Conservation (phyloP, 2,888 invertebrate species). For the Andrena fulva region DNA sequence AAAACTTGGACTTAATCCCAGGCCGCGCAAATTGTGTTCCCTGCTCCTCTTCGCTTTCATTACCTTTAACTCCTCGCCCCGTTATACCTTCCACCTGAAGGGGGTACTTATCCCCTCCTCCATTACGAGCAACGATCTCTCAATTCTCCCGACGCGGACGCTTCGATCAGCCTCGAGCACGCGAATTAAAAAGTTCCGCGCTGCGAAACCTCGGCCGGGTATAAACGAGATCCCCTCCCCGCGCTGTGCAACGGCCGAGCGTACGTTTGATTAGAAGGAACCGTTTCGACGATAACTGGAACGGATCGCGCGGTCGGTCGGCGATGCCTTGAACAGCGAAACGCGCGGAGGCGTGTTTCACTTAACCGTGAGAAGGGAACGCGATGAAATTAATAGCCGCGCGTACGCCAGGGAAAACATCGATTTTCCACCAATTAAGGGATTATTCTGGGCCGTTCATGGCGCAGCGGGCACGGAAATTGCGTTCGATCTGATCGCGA, state of each 20-base stretch:
- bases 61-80: slow-evolving; percentile 61
- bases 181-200: slow-evolving; percentile 52
- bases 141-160: slow-evolving; percentile 28
- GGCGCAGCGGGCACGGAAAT: slow-evolving; percentile 30
- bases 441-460: slow-evolving; percentile 35
- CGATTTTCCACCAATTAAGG: slow-evolving; percentile 32
- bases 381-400: slow-evolving; percentile 26
- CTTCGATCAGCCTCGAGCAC: slow-evolving; percentile 25
- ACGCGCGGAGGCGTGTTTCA: neutral
- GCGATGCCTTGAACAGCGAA: neutral
- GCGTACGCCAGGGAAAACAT: slow-evolving; percentile 32
- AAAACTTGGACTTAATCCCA: slow-evolving; percentile 78
- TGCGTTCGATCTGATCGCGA: slow-evolving; percentile 38
- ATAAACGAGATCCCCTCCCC: neutral
- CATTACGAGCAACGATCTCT: slow-evolving; percentile 40
- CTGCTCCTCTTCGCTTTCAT: slow-evolving; percentile 77
- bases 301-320: neutral
- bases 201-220: neutral
- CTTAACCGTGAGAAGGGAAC: slow-evolving; percentile 7
- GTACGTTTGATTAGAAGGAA: too few relatives aligned
- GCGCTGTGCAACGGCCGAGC: neutral
- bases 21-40: slow-evolving; percentile 76
- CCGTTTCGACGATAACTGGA: too few relatives aligned
- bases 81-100: slow-evolving; percentile 30
- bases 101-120: slow-evolving; percentile 49